Evolutionary conservation across 2,888 invertebrate species (phyloP), one percentile per base, ranked within the genome.

Genomic region (Pterostichus niger): DNA sequence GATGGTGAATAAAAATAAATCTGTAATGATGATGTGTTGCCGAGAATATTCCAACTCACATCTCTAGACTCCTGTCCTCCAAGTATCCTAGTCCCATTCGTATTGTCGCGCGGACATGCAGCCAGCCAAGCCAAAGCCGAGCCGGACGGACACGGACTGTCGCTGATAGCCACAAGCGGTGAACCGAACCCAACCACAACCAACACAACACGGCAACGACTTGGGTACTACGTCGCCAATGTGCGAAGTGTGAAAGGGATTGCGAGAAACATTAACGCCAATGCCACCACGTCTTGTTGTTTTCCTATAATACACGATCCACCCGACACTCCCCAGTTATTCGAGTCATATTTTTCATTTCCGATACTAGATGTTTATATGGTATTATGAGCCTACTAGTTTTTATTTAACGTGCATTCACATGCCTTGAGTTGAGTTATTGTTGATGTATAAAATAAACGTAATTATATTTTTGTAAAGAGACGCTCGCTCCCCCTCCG

Each of bases 351-450:
- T 64, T 80, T 79, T 71, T 35, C 64, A 44, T 79, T 59, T 54
- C 33, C 52, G 80, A 49, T 71, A 79, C 79, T 71, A 77, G 56
- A 77, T 77, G 77, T 77, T 71, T 77, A 77, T 56, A 31, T 64
- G 64, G 35, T 71, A 77, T 77, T 56, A 71, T 56, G 33, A 85
- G 54, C 83, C 73, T 81, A 84, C 75, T 84, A 80, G 59, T 49
- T 81, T 78, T 84, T 84, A 84, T 85, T 83, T 84, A 82, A 84
- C 82, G 80, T 79, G 75, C 78, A 82, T 84, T 81, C 44, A 75
- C 35, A 79, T 75, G 68, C 84, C 59, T 75, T 84, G 68, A 83
- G 73, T 82, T 84, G 81, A 61, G 40, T 81, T 82, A 49, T 76
- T 83, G 40, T 64, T 64, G 64, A 77, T 77, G 68, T 83, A 52